Base-by-base conservation (phyloP, 2,797 vertebrate species). In the Thunnus albacares region DNA sequence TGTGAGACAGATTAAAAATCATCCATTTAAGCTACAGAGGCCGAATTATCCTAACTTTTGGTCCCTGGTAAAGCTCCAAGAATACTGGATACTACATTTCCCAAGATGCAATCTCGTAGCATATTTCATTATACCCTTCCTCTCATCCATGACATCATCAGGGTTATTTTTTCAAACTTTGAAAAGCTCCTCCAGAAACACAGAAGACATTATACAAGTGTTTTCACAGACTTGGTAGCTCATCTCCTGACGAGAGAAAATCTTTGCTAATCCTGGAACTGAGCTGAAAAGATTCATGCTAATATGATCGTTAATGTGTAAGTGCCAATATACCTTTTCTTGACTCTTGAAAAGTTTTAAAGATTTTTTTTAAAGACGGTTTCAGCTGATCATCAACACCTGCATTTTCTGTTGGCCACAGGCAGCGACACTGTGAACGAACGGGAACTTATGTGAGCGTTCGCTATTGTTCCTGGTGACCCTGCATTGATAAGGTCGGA, bases 401-500 rank as follows among this genome's bases (percentile, higher is more conserved):
- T 87, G 87, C 7, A 43, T 62, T 63, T 58, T 77, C 26, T 55
- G 17, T 81, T 38, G 33, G 38, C 17, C 2, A 0, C 14, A 1
- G 41, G 12, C 59, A 51, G 10, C n/a, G 43, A 76, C 64, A 45
- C 77, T 53, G 63, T 14, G 53, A 72, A 62, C 71, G 71, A 82
- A 58, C 35, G 83, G 77, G 75, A 75, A 79, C 30, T 80, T 78
- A 69, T 63, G 63, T 70, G 62, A 85, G 79, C 45, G 59, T 80
- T 68, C 28, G 5, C 68, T 33, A 87, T 90, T 90, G 87, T 86
- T 85, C 66, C 67, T n/a, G 14, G 53, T 79, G 84, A 90, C 84
- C 77, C 80, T 71, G 82, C 87, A 74, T 86, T 91, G 86, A 92
- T 92, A 90, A 91, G 90, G 90, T 93, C 77, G 61, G 86, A 87